A percentile compares a stretch with the other conserved stretches of the same genome.
Conservation (phyloP, 2,888 invertebrate genomes). For the Eupeodes latifasciatus region DNA sequence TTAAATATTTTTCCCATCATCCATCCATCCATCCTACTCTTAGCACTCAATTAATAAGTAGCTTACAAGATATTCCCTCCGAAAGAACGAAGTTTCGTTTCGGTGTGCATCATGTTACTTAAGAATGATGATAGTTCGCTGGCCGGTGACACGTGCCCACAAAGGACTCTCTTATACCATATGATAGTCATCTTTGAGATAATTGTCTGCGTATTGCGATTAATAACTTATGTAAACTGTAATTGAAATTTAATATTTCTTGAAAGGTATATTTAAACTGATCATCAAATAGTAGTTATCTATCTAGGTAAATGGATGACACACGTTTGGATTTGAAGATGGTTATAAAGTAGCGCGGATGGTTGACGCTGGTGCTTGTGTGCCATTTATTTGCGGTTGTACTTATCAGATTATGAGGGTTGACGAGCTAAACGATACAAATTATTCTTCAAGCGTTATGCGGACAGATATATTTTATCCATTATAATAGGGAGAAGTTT, state of each 20-base stretch:
- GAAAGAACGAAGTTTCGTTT: slow-evolving; percentile 54
- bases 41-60: slow-evolving; percentile 74
- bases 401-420: slow-evolving; percentile 68
- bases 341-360: not conserved
- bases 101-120: slow-evolving; percentile 49
- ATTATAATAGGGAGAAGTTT: slow-evolving; percentile 17
- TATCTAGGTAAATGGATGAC: not conserved
- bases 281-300: slow-evolving; percentile 46
- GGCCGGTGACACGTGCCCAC: slow-evolving; percentile 62
- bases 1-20: slow-evolving; percentile 43
- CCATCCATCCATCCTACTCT: slow-evolving; percentile 50
- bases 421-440: slow-evolving; percentile 49
- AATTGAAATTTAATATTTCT: slow-evolving; percentile 84
- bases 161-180: slow-evolving; percentile 48
- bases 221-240: slow-evolving; percentile 78
- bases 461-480: too few relatives aligned
- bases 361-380: slow-evolving; percentile 4
- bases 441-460: not conserved
- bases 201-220: slow-evolving; percentile 72
- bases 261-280: slow-evolving; percentile 81
- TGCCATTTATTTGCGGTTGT: slow-evolving; percentile 76
- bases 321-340: not conserved
- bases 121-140: not conserved
- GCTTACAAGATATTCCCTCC: slow-evolving; percentile 48
- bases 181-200: slow-evolving; percentile 73